Percentiles rank a stretch among this genome's conserved stretches.
phyloP scores from a whole-genome alignment of 2,888 invertebrate species.

The Coremacera marginata region DNA sequence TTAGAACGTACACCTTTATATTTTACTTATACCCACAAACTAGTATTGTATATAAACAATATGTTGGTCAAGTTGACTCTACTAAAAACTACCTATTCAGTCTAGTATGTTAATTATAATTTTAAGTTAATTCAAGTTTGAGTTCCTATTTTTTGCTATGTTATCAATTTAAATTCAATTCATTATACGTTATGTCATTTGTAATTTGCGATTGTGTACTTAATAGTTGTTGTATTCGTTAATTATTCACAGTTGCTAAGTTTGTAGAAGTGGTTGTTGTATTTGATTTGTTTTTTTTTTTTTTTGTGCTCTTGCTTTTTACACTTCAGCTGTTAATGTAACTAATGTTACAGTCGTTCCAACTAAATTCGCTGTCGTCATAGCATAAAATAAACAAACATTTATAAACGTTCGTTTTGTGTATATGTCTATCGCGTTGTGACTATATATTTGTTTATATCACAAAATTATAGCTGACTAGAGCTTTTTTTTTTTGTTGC shows the following conservation, averaged over 20 bases:
- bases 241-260: no score
- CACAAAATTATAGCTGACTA: background rate
- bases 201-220: background rate
- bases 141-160: background rate
- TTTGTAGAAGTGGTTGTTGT: background rate
- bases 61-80: no score
- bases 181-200: background rate
- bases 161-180: background rate
- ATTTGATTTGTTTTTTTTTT: background rate
- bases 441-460: background rate
- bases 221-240: background rate
- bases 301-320: background rate
- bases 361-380: conserved; percentile 24
- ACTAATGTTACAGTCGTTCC: background rate
- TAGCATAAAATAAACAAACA: background rate
- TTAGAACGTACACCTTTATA: no score
- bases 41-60: no score
- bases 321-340: background rate
- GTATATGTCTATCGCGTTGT: background rate
- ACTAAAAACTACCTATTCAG: no score
- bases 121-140: background rate
- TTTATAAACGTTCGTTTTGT: background rate
- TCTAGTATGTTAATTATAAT: background rate
- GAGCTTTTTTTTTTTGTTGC: background rate
- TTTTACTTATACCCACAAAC: no score